Evolutionary conservation across 2,113 vertebrate genomes (phyloP).

Genomic region (Pungitius pungitius): DNA sequence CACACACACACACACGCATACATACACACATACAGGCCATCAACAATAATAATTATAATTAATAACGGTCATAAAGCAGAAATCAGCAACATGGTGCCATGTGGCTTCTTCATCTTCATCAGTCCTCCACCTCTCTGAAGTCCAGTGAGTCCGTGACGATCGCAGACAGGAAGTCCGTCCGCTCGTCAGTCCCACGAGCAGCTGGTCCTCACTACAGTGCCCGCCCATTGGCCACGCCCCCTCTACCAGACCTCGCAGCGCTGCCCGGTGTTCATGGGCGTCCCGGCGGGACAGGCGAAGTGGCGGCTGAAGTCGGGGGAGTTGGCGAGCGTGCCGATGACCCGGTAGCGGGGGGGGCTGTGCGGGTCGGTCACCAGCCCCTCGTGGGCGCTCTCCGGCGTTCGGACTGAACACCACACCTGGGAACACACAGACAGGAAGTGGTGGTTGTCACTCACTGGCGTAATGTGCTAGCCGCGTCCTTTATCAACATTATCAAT

Average conservation of each 20-base stretch:
- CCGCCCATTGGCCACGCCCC: not conserved
- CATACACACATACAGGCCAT: slow-evolving; percentile 17
- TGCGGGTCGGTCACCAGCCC: slow-evolving; percentile 95
- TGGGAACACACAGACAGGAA: slow-evolving; percentile 53
- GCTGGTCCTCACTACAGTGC: not conserved
- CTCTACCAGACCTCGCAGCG: slow-evolving; percentile 97
- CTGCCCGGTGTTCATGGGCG: slow-evolving; percentile 93
- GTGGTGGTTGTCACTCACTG: no score
- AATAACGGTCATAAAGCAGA: slow-evolving; percentile 47
- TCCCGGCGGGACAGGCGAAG: slow-evolving; percentile 88
- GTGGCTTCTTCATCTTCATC: slow-evolving; percentile 34
- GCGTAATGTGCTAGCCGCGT: not conserved
- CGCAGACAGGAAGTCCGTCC: slow-evolving; percentile 48
- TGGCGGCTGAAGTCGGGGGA: slow-evolving; percentile 93
- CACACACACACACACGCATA: slow-evolving; percentile 7
- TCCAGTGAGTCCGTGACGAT: slow-evolving; percentile 21
- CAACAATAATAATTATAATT: slow-evolving; percentile 16
- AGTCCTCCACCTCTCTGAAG: slow-evolving; percentile 25
- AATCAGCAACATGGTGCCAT: slow-evolving; percentile 23
- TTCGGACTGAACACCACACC: slow-evolving; percentile 98
- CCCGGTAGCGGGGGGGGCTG: slow-evolving; percentile 93
- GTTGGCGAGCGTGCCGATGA: slow-evolving; percentile 97
- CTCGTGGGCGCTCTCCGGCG: slow-evolving; percentile 96
- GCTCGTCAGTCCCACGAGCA: slow-evolving; percentile 5
- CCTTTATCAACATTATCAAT: no score